These are phyloP conservation scores for Apotomis betuletana DNA, from an alignment of 2,888 invertebrate species.

Conservation along the genomic window DNA sequence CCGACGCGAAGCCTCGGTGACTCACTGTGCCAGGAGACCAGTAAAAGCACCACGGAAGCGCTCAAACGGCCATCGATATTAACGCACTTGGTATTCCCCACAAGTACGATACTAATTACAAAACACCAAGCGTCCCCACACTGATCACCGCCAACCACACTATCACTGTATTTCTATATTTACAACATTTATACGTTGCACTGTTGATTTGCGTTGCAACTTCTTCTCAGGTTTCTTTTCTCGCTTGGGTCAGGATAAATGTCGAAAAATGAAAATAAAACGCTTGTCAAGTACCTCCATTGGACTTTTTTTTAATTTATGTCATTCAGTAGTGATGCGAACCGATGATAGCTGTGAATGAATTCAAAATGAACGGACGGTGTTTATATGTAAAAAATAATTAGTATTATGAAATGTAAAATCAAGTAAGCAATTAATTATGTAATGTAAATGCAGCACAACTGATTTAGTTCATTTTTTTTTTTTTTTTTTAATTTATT, in stretches of 20 bases:
- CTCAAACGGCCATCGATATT: slow-evolving; percentile 73
- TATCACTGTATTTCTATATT: slow-evolving; percentile 44
- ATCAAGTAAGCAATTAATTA: too few species aligned
- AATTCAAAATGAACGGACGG: background rate
- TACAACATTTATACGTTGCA: slow-evolving; percentile 17
- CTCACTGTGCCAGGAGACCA: slow-evolving; percentile 64
- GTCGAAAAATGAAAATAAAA: slow-evolving; percentile 58
- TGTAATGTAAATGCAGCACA: background rate
- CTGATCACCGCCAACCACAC: slow-evolving; percentile 55
- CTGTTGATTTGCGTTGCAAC: slow-evolving; percentile 24
- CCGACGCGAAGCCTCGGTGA: slow-evolving; percentile 44
- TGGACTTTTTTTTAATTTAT: slow-evolving; percentile 42
- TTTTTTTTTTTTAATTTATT: too few species aligned
- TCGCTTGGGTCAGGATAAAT: slow-evolving; percentile 48
- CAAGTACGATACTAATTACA: slow-evolving; percentile 68
- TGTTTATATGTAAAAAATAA: too few species aligned
- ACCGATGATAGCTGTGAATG: slow-evolving; percentile 16
- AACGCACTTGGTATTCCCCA: slow-evolving; percentile 77
- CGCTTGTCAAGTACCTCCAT: slow-evolving; percentile 57
- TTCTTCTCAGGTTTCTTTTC: slow-evolving; percentile 30
- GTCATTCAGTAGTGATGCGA: slow-evolving; percentile 36
- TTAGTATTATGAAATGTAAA: too few species aligned
- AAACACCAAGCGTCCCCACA: slow-evolving; percentile 65
- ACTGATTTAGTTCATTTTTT: too few species aligned
- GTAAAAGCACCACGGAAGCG: slow-evolving; percentile 56